phyloP scores from a whole-genome alignment of 2,888 invertebrate genomes.

The Bursaphelenchus okinawaensis region DNA sequence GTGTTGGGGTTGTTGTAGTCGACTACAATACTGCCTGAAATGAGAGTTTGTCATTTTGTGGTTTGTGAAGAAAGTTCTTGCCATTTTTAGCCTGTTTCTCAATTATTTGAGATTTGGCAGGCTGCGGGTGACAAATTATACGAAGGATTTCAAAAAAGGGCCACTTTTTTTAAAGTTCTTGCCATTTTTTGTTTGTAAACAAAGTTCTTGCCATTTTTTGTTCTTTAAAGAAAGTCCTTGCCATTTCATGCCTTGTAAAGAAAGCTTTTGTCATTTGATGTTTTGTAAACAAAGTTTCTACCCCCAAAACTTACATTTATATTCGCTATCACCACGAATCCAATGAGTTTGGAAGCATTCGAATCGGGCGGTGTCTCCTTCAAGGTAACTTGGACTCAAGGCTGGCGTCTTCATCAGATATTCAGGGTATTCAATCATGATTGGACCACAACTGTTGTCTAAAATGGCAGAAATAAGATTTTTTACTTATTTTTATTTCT shows the following conservation, averaged over 20 bases:
- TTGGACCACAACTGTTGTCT: slow-evolving; percentile 56
- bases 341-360: slow-evolving; percentile 52
- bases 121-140: too few species aligned
- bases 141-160: not conserved
- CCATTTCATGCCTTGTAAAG: too few species aligned
- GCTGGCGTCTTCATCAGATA: slow-evolving; percentile 48
- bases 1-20: slow-evolving; percentile 42
- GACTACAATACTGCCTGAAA: slow-evolving; percentile 42
- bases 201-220: too few species aligned
- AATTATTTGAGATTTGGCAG: too few species aligned
- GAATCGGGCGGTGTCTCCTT: slow-evolving; percentile 47
- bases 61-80: too few species aligned
- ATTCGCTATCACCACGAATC: slow-evolving; percentile 45
- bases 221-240: too few species aligned
- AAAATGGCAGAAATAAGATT: slow-evolving; percentile 12
- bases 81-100: too few species aligned
- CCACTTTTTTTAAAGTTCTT: too few species aligned
- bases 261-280: too few species aligned
- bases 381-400: slow-evolving; percentile 39
- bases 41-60: too few species aligned
- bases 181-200: too few species aligned
- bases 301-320: slow-evolving; percentile 40
- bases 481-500: not conserved
- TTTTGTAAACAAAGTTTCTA: too few species aligned
- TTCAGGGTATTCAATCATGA: slow-evolving; percentile 55